Conservation (phyloP, 2,113 vertebrate species). For the Rana temporaria region DNA sequence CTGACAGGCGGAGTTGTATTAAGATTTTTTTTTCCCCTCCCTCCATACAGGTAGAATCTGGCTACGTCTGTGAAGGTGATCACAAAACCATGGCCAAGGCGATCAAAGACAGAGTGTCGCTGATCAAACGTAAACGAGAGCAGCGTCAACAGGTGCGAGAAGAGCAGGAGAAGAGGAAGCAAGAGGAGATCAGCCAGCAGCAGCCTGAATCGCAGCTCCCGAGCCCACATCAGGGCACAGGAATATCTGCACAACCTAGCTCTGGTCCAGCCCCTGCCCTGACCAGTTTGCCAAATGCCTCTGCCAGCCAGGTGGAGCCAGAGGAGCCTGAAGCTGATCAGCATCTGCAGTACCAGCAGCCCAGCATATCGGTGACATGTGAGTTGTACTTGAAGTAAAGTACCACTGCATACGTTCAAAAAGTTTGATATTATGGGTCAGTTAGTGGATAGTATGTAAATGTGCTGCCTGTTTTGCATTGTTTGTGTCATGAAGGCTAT, state of each 20-base stretch:
- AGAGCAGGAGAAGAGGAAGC: slow-evolving; percentile 90
- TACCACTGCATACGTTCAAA: too few species aligned
- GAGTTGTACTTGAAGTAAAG: slow-evolving; percentile 60
- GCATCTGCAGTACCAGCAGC: slow-evolving; percentile 88
- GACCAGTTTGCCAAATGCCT: slow-evolving; percentile 65
- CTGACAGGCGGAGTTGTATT: too few species aligned
- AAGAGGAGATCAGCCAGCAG: slow-evolving; percentile 78
- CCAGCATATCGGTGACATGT: slow-evolving; percentile 82
- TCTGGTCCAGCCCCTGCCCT: slow-evolving; percentile 60
- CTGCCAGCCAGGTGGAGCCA: slow-evolving; percentile 81
- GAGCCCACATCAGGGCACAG: slow-evolving; percentile 64
- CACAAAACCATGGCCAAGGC: slow-evolving; percentile 99
- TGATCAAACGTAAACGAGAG: slow-evolving; percentile 93
- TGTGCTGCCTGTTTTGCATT: too few species aligned
- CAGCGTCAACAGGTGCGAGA: slow-evolving; percentile 92
- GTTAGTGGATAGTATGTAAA: too few species aligned
- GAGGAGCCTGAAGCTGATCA: slow-evolving; percentile 91
- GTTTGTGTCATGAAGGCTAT: too few species aligned
- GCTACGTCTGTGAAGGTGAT: slow-evolving; percentile 96
- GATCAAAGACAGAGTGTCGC: slow-evolving; percentile 95
- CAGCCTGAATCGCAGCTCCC: slow-evolving; percentile 76
- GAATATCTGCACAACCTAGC: slow-evolving; percentile 58
- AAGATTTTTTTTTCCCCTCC: too few species aligned
- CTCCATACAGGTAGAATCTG: slow-evolving; percentile 89
- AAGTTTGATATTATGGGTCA: too few species aligned